Evolutionary conservation across 2,888 invertebrate species (phyloP).

Genomic region (Nymphalis urticae): DNA sequence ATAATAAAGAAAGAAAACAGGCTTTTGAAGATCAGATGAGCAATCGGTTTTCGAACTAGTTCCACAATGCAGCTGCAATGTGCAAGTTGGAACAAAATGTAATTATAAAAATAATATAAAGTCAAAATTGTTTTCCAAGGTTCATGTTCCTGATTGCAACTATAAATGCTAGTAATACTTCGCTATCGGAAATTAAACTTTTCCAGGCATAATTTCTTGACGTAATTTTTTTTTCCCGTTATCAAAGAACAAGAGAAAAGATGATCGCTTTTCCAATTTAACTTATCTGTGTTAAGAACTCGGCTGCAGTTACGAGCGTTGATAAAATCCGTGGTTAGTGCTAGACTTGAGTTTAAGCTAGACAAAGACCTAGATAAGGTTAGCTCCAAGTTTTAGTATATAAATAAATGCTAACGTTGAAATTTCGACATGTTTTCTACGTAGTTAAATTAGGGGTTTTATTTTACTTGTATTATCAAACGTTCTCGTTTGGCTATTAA

Average conservation of each 20-base stretch:
- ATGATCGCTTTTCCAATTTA: conserved; percentile 54
- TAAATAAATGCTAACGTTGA: conserved; percentile 5
- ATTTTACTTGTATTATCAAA: background rate
- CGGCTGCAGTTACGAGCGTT: conserved; percentile 25
- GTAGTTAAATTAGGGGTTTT: background rate
- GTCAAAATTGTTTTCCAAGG: background rate
- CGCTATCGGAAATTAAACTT: conserved; percentile 15
- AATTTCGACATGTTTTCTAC: background rate
- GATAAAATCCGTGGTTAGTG: conserved; percentile 26
- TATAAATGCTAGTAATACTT: background rate
- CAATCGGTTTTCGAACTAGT: too few relatives aligned
- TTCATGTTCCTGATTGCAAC: background rate
- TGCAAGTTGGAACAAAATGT: background rate
- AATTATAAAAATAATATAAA: background rate
- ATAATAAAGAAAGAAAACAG: too few relatives aligned
- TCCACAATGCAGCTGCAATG: too few relatives aligned
- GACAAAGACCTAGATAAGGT: conserved; percentile 16
- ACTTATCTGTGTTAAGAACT: conserved; percentile 49
- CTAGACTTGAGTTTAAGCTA: conserved; percentile 20
- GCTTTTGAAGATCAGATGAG: too few relatives aligned
- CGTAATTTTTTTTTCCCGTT: conserved; percentile 8
- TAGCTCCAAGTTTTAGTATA: conserved; percentile 10
- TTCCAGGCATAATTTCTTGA: conserved; percentile 9
- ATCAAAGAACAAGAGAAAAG: conserved; percentile 32
- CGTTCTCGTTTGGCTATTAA: too few relatives aligned